Base-by-base conservation (phyloP, 2,888 invertebrate genomes). In the Mesoligia furuncula region DNA sequence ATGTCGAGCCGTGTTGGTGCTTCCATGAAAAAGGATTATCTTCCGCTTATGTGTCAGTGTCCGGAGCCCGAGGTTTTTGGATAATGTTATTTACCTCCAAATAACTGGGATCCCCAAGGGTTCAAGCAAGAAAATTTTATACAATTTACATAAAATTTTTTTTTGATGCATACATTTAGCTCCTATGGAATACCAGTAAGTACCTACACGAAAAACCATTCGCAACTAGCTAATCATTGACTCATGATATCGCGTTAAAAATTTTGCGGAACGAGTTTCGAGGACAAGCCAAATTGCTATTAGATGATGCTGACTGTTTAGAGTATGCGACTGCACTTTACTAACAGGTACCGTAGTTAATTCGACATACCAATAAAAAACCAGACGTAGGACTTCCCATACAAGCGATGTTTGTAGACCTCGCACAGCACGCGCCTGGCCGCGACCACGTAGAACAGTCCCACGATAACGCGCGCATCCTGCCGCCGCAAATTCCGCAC, bases 321-420 rank as follows among this genome's bases (percentile, higher is more conserved):
- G 36, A n/a, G 7, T 27, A 4, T 39, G 20, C 9, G 24, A 72
- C 4, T 17, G 7, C 24, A 13, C 8, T 45, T 20, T 24, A 69
- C 11, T 11, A n/a, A 27, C 39, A 75, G 39, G 6, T 36, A 31
- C 20, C 8, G 20, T 2, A 8, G 20, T 36, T 20, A 54, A 20
- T n/a, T 42, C 9, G 17, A 92, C 97, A 97, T 93, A 98, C 99
- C 99, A 90, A 99, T 99, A 95, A 99, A 99, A 95, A 99, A 99
- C 99, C 99, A 99, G 45, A 99, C 99, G 96, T 99, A 99, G 62
- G 98, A 98, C 90, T 99, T 98, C 27, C 99, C 99, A 93, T 98
- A 99, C 39, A 99, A 97, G 81, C 98, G 98, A 92, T 99, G 98
- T 92, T 99, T 99, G 97, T 99, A 99, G 89, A 99, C 98, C 95